phyloP scores from a whole-genome alignment of 1,140 invertebrate genomes.

The Apis mellifera region DNA sequence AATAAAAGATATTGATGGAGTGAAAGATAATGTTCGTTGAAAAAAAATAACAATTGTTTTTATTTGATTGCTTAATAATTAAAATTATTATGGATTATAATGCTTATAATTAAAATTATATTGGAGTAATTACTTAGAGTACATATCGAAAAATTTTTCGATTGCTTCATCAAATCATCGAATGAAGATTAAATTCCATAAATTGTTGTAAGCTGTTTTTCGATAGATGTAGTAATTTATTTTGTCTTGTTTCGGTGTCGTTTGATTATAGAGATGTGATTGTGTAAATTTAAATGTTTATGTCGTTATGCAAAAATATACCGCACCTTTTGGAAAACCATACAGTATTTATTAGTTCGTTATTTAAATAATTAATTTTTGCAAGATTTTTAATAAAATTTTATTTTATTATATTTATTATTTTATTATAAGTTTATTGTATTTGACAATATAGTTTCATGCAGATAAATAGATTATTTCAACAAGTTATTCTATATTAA shows the following conservation, averaged over 20 bases:
- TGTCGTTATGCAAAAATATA: constrained; percentile 31
- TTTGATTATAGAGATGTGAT: background rate
- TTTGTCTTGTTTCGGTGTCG: background rate
- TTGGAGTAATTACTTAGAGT: background rate
- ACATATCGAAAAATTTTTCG: background rate
- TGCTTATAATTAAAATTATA: too few relatives aligned
- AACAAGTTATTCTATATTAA: background rate
- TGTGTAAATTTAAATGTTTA: background rate
- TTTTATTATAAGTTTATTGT: background rate
- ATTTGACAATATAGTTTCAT: background rate
- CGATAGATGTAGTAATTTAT: background rate
- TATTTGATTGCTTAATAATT: background rate
- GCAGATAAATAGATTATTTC: background rate
- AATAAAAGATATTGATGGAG: background rate
- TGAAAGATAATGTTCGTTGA: background rate
- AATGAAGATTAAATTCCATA: background rate
- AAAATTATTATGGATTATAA: too few relatives aligned
- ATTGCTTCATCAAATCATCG: too few relatives aligned
- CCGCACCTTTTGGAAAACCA: constrained; percentile 26
- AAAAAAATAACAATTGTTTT: background rate
- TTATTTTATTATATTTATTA: background rate
- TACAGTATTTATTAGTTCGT: background rate
- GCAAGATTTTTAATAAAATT: background rate
- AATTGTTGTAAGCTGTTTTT: background rate
- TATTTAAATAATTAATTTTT: background rate